Percentiles rank a stretch among this genome's conserved stretches.
phyloP scores from a whole-genome alignment of 2,888 invertebrate species.

The Herminia tarsipennalis region DNA sequence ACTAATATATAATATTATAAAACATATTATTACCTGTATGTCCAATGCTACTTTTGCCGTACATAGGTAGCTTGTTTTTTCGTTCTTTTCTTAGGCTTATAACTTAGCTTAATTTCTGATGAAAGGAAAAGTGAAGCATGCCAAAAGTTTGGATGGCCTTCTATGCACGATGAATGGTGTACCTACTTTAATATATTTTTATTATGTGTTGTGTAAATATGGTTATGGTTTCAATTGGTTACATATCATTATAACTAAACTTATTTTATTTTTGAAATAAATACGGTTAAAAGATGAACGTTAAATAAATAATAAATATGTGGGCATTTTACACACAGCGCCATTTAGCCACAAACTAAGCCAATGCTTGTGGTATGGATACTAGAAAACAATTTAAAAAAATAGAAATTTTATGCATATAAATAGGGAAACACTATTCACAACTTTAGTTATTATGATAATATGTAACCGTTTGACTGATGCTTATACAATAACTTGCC shows the following conservation, averaged over 20 bases:
- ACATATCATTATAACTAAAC: not conserved
- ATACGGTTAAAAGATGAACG: not conserved
- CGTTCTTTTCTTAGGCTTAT: not conserved
- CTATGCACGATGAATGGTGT: not conserved
- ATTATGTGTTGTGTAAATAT: not conserved
- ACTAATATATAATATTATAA: not conserved
- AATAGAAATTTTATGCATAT: not conserved
- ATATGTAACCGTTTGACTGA: constrained; percentile 1
- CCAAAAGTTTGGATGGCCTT: not conserved
- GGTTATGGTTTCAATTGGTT: not conserved
- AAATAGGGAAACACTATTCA: not conserved
- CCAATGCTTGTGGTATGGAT: not conserved
- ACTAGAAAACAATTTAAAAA: not conserved
- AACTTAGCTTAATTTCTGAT: not conserved
- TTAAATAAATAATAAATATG: not conserved
- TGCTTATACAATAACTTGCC: not conserved
- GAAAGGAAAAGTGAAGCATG: not conserved
- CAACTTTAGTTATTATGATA: not conserved
- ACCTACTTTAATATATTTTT: not conserved
- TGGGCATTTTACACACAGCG: not conserved
- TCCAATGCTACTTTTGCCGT: not conserved
- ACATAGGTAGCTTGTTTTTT: not conserved
- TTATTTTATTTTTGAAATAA: not conserved
- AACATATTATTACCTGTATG: not conserved
- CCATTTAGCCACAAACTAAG: not conserved